A percentile compares a stretch with the other conserved stretches of the same genome.
Conservation (phyloP, 2,113 vertebrate genomes). For the Saguinus midas region DNA sequence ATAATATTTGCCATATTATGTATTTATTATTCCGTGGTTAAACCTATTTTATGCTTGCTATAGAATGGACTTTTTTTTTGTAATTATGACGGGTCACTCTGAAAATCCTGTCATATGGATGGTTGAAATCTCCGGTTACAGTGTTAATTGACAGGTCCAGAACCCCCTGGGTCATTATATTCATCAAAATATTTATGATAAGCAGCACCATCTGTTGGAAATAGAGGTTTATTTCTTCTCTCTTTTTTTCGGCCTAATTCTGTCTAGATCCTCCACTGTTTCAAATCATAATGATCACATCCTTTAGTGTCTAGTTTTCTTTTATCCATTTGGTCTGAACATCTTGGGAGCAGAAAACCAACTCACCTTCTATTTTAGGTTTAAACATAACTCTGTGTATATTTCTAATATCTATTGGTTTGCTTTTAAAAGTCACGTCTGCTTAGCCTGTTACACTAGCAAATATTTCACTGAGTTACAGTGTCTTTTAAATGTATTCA, state of each 20-base stretch:
- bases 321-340: not conserved
- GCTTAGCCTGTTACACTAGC: not conserved
- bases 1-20: not conserved
- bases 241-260: not conserved
- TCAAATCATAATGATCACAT: not conserved
- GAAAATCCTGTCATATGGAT: not conserved
- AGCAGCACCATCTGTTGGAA: slow-evolving; percentile 6
- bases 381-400: not conserved
- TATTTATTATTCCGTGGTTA: not conserved
- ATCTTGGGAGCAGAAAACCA: not conserved
- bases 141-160: not conserved
- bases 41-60: not conserved
- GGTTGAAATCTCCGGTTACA: not conserved
- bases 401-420: not conserved
- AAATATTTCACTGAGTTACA: slow-evolving; percentile 2
- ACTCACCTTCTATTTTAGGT: not conserved
- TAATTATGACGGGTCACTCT: not conserved
- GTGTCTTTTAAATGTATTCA: slow-evolving; percentile 29
- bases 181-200: slow-evolving; percentile 33
- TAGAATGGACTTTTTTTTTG: not conserved
- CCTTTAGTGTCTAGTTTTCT: not conserved
- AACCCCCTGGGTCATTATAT: not conserved
- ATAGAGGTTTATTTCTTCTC: not conserved
- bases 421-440: not conserved
- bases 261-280: not conserved